Percentiles rank a stretch among this genome's conserved stretches.
These are phyloP conservation scores for Alitta virens DNA, from an alignment of 2,888 invertebrate species.

Conservation along the genomic window DNA sequence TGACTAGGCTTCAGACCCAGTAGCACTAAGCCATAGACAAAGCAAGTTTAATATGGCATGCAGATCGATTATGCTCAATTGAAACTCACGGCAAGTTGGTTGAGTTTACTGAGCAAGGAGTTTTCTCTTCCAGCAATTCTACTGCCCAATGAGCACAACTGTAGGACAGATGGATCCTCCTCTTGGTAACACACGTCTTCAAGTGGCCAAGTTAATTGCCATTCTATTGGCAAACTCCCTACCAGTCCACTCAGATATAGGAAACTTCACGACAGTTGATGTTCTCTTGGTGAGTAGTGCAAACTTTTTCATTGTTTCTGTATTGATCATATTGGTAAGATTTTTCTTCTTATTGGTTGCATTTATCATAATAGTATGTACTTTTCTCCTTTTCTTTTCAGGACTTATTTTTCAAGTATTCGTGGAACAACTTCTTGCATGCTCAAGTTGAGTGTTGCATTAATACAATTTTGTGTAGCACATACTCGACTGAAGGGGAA, in stretches of 20 bases:
- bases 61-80: too few species aligned
- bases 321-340: too few species aligned
- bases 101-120: too few species aligned
- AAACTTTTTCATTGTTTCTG: too few species aligned
- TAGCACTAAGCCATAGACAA: too few species aligned
- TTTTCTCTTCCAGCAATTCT: slow-evolving; percentile 51
- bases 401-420: slow-evolving; percentile 85
- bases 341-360: too few species aligned
- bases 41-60: too few species aligned
- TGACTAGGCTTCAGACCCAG: too few species aligned
- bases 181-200: slow-evolving; percentile 76
- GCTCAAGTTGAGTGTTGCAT: slow-evolving; percentile 80
- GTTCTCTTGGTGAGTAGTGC: slow-evolving; percentile 62
- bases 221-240: slow-evolving; percentile 74
- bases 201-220: slow-evolving; percentile 76
- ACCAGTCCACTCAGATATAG: slow-evolving; percentile 69
- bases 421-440: slow-evolving; percentile 95
- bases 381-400: slow-evolving; percentile 62
- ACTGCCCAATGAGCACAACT: slow-evolving; percentile 67
- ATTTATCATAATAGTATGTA: too few species aligned
- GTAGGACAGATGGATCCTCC: slow-evolving; percentile 72
- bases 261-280: slow-evolving; percentile 62
- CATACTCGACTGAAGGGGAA: too few species aligned
- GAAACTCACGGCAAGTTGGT: too few species aligned
- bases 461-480: slow-evolving; percentile 66